Base-by-base conservation (phyloP, 2,113 vertebrate genomes). In the Thermophis baileyi region DNA sequence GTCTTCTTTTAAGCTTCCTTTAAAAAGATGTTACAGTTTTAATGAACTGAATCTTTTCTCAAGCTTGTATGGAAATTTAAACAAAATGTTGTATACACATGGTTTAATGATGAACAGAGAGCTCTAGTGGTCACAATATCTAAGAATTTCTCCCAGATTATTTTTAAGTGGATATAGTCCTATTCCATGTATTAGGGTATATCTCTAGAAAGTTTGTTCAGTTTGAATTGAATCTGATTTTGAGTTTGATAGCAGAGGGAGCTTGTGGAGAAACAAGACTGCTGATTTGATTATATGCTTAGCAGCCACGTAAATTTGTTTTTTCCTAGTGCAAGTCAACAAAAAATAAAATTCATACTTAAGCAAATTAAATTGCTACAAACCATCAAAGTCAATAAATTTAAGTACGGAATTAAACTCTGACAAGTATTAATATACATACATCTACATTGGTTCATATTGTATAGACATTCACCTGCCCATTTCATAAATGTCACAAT, bases 111-210 rank as follows among this genome's bases (percentile, higher is more conserved):
- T n/a, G 69, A 40, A 35, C 69, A 81, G 35, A 74, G 16, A 81
- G 69, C 16, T 40, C 35, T 40, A 81, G 35, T 20, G 35, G n/a
- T 6, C 35, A 81, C 16, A 40, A 40, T 69, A 69, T 35, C 30
- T 16, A n/a, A 69, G 14, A 16, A 69, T 69, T 69, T 35, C 12
- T 16, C 14, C 14, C 30, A 0, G 63, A 40, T 81, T 20, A 81
- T 40, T 81, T 81, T 81, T 40, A 40, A 81, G 18, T 81, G 16
- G 4, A 35, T 81, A 40, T 4, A 63, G 11, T 63, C 27, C 60
- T 63, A 63, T 30, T 30, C 27, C 60, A 96, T 94, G 60, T 87
- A 60, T 91, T 92, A 96, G 60, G 51, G 57, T 55, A 47, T 74
- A 69, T 69, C 47, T 92, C 57, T 92, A 44, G 5, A 88, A 69